Percentiles rank a stretch among this genome's conserved stretches.
Evolutionary conservation across 2,113 vertebrate species (phyloP).

Genomic region (Silurus meridionalis): DNA sequence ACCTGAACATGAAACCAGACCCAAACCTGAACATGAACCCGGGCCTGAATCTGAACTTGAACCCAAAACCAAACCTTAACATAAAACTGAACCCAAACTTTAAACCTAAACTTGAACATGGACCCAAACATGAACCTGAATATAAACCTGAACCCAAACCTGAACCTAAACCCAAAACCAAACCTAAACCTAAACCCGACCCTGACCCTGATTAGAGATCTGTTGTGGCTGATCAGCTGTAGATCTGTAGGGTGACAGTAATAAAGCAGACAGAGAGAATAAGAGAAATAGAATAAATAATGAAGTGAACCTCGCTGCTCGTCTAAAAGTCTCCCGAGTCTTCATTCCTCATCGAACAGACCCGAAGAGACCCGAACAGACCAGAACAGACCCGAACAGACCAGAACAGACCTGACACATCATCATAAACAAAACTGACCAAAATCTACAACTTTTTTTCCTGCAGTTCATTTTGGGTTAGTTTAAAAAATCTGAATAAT

Average conservation of each 20-base stretch:
- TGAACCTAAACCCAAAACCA: too few relatives aligned
- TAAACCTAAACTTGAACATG: too few relatives aligned
- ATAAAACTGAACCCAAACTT: too few relatives aligned
- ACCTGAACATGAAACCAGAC: too few relatives aligned
- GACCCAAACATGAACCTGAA: too few relatives aligned
- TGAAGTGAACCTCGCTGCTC: neutral
- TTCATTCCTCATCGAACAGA: neutral
- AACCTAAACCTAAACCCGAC: too few relatives aligned
- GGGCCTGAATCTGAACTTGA: too few relatives aligned
- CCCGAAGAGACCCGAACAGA: too few relatives aligned
- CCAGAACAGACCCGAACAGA: too few relatives aligned
- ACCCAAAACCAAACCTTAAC: too few relatives aligned
- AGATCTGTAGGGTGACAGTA: neutral
- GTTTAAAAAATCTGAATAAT: slow-evolving; percentile 22
- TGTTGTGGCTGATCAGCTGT: neutral
- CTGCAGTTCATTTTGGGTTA: slow-evolving; percentile 2
- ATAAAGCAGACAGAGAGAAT: neutral
- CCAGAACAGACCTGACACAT: neutral
- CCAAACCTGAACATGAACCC: too few relatives aligned
- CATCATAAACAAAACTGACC: slow-evolving; percentile 5
- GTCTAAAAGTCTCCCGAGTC: neutral
- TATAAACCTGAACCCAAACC: too few relatives aligned
- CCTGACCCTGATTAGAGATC: neutral
- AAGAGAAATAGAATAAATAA: neutral
- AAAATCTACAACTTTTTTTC: neutral